Percentiles rank a stretch among this genome's conserved stretches.
These are phyloP conservation scores for Alligator mississippiensis DNA, from an alignment of 2,113 vertebrate species.

Conservation along the genomic window DNA sequence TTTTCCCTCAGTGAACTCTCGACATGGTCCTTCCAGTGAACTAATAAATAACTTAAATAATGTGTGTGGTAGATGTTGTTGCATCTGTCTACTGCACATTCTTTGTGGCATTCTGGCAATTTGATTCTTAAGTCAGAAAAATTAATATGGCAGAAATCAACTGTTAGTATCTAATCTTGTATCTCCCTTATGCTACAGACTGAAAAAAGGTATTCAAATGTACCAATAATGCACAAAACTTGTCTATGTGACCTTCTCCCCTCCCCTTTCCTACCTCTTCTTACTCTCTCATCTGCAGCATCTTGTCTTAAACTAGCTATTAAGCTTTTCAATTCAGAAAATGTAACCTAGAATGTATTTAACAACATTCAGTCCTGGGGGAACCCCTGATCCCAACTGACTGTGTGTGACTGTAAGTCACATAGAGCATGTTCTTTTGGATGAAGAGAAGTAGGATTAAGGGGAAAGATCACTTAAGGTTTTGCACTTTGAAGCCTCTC, in stretches of 20 bases:
- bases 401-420: not conserved
- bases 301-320: not conserved
- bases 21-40: not conserved
- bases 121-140: not conserved
- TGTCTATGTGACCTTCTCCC: not conserved
- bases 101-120: not conserved
- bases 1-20: not conserved
- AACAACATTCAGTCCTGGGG: not conserved
- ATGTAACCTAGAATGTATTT: not conserved
- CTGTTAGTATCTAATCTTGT: not conserved
- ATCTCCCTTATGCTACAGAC: fast-evolving
- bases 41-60: not conserved
- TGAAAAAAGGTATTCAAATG: not conserved
- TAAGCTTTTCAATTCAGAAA: not conserved
- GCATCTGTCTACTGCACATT: not conserved
- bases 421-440: not conserved
- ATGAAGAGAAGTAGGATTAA: not conserved
- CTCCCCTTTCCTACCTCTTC: not conserved
- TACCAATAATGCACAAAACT: not conserved
- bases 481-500: not conserved
- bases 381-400: not conserved
- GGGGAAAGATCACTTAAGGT: not conserved
- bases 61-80: not conserved
- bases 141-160: not conserved
- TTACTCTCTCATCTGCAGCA: not conserved